A percentile compares a stretch with the other conserved stretches of the same genome.
phyloP scores from a whole-genome alignment of 2,113 vertebrate species.

The Coracopsis vasa region DNA sequence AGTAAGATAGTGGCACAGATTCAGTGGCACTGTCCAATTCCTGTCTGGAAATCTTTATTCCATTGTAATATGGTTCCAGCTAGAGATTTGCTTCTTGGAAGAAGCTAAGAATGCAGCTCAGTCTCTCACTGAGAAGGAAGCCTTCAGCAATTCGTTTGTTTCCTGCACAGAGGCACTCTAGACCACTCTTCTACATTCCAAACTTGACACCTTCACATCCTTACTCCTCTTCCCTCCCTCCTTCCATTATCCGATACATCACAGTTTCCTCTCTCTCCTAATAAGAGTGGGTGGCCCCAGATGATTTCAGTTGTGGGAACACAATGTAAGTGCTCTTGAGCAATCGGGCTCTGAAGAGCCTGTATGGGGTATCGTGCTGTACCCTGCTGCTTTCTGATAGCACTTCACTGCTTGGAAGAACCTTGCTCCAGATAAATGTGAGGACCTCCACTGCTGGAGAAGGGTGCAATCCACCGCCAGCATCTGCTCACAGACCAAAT shows the following conservation, averaged over 20 bases:
- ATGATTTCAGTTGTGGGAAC: neutral
- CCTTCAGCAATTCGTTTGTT: neutral
- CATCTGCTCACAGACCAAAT: neutral
- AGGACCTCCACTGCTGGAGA: neutral
- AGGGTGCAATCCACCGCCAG: neutral
- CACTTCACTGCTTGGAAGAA: neutral
- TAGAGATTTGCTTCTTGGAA: neutral
- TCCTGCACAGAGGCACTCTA: neutral
- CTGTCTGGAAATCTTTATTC: neutral
- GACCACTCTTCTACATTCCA: neutral
- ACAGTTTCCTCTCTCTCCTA: neutral
- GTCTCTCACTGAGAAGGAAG: neutral
- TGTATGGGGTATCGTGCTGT: neutral
- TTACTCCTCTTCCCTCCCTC: neutral
- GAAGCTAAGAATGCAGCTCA: neutral
- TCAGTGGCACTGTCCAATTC: no score
- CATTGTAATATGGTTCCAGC: neutral
- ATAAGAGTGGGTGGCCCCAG: neutral
- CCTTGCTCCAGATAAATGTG: neutral
- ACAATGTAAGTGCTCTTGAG: rapidly evolving
- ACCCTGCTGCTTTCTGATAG: neutral
- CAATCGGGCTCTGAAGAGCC: neutral
- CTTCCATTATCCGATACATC: rapidly evolving
- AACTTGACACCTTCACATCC: neutral
- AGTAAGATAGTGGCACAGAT: neutral